phyloP scores from a whole-genome alignment of 2,113 vertebrate species.

The Microcebus tavaratra region DNA sequence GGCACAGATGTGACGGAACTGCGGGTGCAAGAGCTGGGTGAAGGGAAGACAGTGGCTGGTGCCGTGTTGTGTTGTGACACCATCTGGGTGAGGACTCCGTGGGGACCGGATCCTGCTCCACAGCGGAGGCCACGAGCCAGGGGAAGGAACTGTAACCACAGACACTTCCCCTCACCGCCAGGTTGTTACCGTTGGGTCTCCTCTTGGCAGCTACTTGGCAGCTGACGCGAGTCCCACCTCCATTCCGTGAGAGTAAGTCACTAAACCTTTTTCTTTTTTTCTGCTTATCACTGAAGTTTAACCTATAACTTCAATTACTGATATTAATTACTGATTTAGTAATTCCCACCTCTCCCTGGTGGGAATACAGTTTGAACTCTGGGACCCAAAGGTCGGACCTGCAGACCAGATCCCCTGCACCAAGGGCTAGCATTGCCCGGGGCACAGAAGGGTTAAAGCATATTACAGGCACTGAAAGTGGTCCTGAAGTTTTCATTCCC shows the following conservation, averaged over 20 bases:
- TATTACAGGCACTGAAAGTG: neutral
- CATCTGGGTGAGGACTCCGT: neutral
- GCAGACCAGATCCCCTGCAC: no score
- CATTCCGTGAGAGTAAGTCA: neutral
- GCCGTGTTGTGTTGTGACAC: neutral
- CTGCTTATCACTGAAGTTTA: neutral
- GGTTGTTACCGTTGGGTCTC: rapidly evolving
- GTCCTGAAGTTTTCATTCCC: neutral
- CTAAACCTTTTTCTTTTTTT: neutral
- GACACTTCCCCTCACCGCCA: neutral
- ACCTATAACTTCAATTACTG: neutral
- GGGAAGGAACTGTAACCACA: neutral
- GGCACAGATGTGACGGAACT: neutral
- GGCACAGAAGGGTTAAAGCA: no score
- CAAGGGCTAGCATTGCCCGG: no score
- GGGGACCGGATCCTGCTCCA: neutral
- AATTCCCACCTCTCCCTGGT: no score
- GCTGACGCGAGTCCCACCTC: neutral
- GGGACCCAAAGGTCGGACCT: no score
- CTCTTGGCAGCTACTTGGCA: neutral
- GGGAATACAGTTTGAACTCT: no score
- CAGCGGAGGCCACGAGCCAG: neutral
- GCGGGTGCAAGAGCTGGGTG: neutral
- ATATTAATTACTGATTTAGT: no score
- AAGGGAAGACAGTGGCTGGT: neutral